phyloP scores from a whole-genome alignment of 2,797 vertebrate genomes.

The Peromyscus eremicus region DNA sequence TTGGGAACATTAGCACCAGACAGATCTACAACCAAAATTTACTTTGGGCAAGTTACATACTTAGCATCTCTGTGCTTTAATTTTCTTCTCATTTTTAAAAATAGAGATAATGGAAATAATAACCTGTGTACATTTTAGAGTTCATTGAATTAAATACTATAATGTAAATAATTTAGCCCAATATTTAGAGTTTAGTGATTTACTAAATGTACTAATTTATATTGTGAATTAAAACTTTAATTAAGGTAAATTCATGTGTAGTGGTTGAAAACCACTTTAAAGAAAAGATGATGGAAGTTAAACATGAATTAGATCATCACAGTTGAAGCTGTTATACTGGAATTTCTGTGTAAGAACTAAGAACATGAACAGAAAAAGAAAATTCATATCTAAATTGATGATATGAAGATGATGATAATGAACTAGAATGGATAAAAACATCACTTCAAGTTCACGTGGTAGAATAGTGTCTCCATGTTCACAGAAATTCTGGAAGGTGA shows the following conservation, averaged over 20 bases:
- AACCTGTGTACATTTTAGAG: background rate
- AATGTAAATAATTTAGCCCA: background rate
- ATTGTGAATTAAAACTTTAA: background rate
- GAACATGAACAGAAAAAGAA: background rate
- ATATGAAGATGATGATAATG: background rate
- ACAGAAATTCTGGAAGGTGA: background rate
- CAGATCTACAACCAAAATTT: background rate
- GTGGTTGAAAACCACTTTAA: background rate
- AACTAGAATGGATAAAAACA: background rate
- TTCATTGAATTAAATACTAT: background rate
- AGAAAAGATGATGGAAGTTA: background rate
- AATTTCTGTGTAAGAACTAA: background rate
- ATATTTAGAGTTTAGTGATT: background rate
- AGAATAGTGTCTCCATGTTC: background rate
- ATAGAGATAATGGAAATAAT: background rate
- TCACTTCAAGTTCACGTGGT: conserved; percentile 26
- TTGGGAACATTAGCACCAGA: background rate
- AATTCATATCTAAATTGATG: background rate
- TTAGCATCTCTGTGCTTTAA: background rate
- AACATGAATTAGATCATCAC: background rate
- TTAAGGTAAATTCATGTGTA: background rate
- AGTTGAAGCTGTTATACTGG: background rate
- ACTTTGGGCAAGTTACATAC: background rate
- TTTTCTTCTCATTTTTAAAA: background rate
- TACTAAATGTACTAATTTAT: background rate